Evolutionary conservation across 2,113 vertebrate species (phyloP), one percentile per base, ranked within the genome.

Genomic region (Aptenodytes patagonicus): DNA sequence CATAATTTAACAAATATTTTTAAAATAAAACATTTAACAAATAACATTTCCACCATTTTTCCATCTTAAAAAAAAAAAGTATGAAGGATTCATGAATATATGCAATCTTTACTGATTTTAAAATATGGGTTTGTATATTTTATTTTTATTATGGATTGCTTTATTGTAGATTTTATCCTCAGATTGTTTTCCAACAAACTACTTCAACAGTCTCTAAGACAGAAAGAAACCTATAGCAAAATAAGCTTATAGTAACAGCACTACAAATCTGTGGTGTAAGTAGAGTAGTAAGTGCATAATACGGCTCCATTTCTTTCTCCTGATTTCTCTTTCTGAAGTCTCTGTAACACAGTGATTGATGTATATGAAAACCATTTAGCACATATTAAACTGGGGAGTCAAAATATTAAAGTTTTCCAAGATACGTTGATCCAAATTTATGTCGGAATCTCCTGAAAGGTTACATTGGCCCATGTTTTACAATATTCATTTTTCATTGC

Each of bases 1-100:
- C 84, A 90, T 96, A 93, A 93, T 91, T 93, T 94, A 96, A 90
- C 81, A 94, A 96, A 96, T 81, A 89, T 91, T 96, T 96, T 95
- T 25, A 42, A 92, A 94, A 94, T 78, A 78, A 95, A 95, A 71
- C 83, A 68, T 87, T 94, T 75, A 93, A 68, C 82, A 87, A 95
- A 91, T 57, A 96, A 49, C 31, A 24, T 79, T 95, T 85, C 87
- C 62, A 85, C 65, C 40, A 72, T 87, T 96, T 90, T 72, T 94
- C 75, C 36, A 8, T 72, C 75, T 93, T 68, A 24, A 80, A 76
- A 81, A 52, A 52, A 57, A 55, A 10, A 87, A 77, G 54, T 75
- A 82, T 93, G 91, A 91, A 57, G 54, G 22, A 58, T 60, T 96
- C 75, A 87, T 94, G 65, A 91, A 93, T 84, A 68, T 65, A 65